Evolutionary conservation across 2,888 invertebrate genomes (phyloP), one percentile per base, ranked within the genome.

Genomic region (Drosophila tripunctata): DNA sequence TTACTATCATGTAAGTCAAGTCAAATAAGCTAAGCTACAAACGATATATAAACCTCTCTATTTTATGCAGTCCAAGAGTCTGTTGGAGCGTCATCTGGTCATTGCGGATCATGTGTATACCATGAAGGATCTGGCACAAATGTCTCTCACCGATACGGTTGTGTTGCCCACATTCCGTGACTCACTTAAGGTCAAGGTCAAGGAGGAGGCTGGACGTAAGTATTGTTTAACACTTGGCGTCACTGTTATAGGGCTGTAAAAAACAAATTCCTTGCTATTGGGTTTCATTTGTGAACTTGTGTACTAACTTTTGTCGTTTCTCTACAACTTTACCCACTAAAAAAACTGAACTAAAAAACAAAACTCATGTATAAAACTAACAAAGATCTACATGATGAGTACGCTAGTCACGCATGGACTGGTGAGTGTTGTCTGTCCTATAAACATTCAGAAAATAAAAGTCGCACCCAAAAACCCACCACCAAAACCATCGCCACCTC

Each of bases 41-140:
- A 24, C 22, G 12, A n/a, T 35, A 22, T 15, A 8, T 24, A 5
- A 12, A 1, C 17, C 0, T 5, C 31, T 1, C n/a, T 24, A 1
- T 54, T 17, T 27, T 67, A 92, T 92, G 44, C 92, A 97, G 96
- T 95, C 96, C 0, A 94, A 94, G 78, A 94, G 95, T 91, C 95
- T 97, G 77, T 92, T 98, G 89, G 96, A 98, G 91, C 94, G 97
- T 62, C 98, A 98, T 92, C 93, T 98, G 72, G 95, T 98, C 38
- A 94, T 97, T 67, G 94, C 95, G 1, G 94, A 96, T 76, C 93
- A 93, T 44, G 94, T 94, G n/a, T 96, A 94, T 90, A 95, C 96
- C 63, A 96, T 97, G 93, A 95, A 96, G 63, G 95, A 95, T 88
- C 92, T 95, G 70, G 94, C 94, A n/a, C 67, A 87, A 36, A 78